Evolutionary conservation across 2,797 vertebrate genomes (phyloP).

Genomic region (Sebastes oblongus): DNA sequence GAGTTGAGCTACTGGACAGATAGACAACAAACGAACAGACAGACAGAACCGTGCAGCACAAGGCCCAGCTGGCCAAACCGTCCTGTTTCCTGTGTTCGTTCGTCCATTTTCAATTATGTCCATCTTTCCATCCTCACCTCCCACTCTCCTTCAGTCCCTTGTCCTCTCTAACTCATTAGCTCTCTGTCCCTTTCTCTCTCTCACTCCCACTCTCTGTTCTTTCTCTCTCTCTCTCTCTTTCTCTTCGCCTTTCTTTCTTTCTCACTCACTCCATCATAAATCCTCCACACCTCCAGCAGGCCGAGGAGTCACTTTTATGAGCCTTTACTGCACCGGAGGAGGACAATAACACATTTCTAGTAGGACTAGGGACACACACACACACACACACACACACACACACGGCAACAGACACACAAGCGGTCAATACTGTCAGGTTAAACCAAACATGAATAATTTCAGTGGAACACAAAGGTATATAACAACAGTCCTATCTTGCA

Average conservation of each 20-base stretch:
- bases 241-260: conserved; percentile 16
- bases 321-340: conserved; percentile 60
- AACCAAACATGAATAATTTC: conserved; percentile 59
- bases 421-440: conserved; percentile 48
- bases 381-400: not conserved
- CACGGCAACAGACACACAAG: conserved; percentile 1
- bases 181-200: conserved; percentile 27
- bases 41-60: not conserved
- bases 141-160: conserved; percentile 39
- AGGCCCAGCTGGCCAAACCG: conserved; percentile 3
- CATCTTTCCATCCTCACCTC: conserved; percentile 39
- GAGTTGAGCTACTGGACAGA: conserved; percentile 38
- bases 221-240: conserved; percentile 9
- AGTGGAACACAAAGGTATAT: conserved; percentile 40
- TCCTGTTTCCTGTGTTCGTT: not conserved
- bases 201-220: not conserved
- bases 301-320: conserved; percentile 73
- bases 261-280: conserved; percentile 68
- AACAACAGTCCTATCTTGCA: conserved; percentile 48
- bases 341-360: conserved; percentile 67
- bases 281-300: conserved; percentile 64
- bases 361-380: not conserved
- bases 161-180: conserved; percentile 61
- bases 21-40: conserved; percentile 21
- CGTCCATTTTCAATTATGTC: conserved; percentile 28